A percentile compares a stretch with the other conserved stretches of the same genome.
These are phyloP conservation scores for Phrynocephalus guinanensis DNA, from an alignment of 2,797 vertebrate species.

Conservation along the genomic window DNA sequence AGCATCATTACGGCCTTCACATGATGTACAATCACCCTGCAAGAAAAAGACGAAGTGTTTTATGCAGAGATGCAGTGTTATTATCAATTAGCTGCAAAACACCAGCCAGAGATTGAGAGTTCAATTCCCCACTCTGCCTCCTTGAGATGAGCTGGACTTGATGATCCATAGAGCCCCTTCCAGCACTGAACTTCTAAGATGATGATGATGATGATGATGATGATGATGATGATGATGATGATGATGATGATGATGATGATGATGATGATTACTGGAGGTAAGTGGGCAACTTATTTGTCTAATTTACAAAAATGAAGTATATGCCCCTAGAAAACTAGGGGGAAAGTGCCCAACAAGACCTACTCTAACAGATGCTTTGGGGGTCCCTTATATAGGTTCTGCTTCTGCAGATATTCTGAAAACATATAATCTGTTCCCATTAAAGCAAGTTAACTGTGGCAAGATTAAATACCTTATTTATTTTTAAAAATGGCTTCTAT, in stretches of 20 bases:
- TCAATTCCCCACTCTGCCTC: too few species aligned
- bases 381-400: neutral
- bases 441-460: neutral
- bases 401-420: neutral
- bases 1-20: conserved; percentile 86
- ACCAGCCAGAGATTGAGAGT: neutral
- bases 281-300: neutral
- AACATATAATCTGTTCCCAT: neutral
- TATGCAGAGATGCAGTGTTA: neutral
- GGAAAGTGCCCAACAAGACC: neutral
- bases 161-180: too few species aligned
- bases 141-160: too few species aligned
- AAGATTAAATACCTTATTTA: neutral
- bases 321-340: neutral
- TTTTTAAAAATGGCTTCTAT: neutral
- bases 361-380: neutral
- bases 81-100: neutral
- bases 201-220: too few species aligned
- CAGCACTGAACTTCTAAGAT: too few species aligned
- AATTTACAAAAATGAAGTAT: neutral
- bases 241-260: too few species aligned
- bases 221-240: too few species aligned
- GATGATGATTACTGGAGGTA: too few species aligned
- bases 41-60: conserved; percentile 18
- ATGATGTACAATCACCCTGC: conserved; percentile 91